Conservation (phyloP, 2,797 vertebrate species). For the Garrulus glandarius region DNA sequence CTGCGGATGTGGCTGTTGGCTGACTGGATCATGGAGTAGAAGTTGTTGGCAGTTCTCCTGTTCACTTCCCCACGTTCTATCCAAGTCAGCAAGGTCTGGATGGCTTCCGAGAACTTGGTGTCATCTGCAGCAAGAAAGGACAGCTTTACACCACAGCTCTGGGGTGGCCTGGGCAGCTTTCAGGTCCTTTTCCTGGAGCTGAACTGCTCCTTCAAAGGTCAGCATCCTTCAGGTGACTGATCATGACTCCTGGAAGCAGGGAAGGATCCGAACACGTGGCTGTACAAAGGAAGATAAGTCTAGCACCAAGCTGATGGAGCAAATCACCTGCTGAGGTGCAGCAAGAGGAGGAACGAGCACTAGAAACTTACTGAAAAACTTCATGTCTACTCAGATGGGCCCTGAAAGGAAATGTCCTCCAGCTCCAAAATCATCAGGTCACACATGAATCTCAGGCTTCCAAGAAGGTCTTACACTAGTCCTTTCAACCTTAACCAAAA, state of each 20-base stretch:
- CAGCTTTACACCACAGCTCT: background rate
- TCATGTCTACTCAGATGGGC: background rate
- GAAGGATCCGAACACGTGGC: background rate
- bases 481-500: background rate
- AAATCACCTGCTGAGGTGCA: background rate
- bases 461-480: background rate
- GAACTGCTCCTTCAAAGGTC: background rate
- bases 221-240: background rate
- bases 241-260: background rate
- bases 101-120: conserved; percentile 87
- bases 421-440: background rate
- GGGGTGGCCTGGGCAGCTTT: background rate
- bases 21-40: conserved; percentile 98
- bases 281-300: background rate
- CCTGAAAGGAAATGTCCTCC: background rate
- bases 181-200: background rate
- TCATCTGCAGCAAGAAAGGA: conserved; percentile 76
- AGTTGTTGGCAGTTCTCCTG: conserved; percentile 93
- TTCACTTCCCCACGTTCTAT: conserved; percentile 94
- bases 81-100: conserved; percentile 92
- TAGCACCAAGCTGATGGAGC: background rate
- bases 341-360: background rate
- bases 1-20: conserved; percentile 92
- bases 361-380: background rate
- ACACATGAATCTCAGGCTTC: background rate